Conservation (phyloP, 2,797 vertebrate genomes). For the Lutra lutra region DNA sequence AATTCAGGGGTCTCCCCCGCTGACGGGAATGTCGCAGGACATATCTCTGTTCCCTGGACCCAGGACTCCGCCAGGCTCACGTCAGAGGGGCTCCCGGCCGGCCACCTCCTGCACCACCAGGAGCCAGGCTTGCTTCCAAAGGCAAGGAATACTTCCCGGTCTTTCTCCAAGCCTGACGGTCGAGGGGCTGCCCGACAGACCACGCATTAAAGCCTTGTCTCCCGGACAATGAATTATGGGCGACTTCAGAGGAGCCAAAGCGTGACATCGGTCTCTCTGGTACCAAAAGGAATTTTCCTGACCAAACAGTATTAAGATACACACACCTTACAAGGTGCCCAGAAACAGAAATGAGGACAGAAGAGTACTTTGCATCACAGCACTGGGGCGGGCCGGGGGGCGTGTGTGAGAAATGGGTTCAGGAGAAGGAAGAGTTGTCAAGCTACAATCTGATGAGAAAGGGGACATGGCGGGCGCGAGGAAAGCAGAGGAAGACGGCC, state of each 20-base stretch:
- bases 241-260: constrained; percentile 25
- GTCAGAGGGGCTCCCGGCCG: not conserved
- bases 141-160: constrained; percentile 34
- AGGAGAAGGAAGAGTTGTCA: not conserved
- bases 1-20: constrained; percentile 13
- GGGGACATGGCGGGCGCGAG: fast-evolving
- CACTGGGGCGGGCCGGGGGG: too few species aligned
- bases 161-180: not conserved
- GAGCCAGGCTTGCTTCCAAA: constrained; percentile 11
- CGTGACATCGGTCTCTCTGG: not conserved
- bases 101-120: constrained; percentile 11
- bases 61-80: not conserved
- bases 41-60: not conserved
- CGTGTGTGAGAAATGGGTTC: not conserved
- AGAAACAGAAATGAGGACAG: not conserved
- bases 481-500: not conserved
- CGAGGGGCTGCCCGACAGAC: not conserved
- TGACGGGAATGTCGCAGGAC: not conserved
- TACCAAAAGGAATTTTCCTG: constrained; percentile 11
- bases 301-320: not conserved
- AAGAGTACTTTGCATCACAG: not conserved
- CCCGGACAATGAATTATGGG: not conserved
- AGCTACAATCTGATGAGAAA: not conserved
- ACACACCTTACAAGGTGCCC: not conserved
- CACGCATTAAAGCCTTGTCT: not conserved